Conservation (phyloP, 2,888 invertebrate species). For the Oeneis ivallda region DNA sequence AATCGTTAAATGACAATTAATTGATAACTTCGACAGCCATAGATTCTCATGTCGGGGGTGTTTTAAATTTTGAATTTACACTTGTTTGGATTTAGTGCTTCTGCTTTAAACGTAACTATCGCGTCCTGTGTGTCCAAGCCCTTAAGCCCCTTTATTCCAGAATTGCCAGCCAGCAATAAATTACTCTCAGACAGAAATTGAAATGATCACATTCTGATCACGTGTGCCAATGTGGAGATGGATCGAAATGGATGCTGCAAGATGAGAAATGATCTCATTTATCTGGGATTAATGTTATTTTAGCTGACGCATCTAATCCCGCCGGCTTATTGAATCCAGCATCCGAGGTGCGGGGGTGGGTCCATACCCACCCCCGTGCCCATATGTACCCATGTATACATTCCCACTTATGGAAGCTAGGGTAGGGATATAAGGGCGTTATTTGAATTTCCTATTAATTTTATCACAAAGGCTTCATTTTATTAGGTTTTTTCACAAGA, state of each 20-base stretch:
- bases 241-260: background rate
- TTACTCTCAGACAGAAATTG: slow-evolving; percentile 2
- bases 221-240: slow-evolving; percentile 4
- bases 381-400: too few species aligned
- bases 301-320: slow-evolving; percentile 14
- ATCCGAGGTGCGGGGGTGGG: too few species aligned
- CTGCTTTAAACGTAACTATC: background rate
- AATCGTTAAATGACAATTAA: too few species aligned
- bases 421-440: background rate
- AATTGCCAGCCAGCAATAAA: background rate
- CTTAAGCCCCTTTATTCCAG: background rate
- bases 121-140: background rate
- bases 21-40: too few species aligned
- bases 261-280: slow-evolving; percentile 10
- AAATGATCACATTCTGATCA: slow-evolving; percentile 1
- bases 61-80: too few species aligned
- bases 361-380: too few species aligned
- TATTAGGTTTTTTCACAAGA: background rate
- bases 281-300: slow-evolving; percentile 12
- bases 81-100: too few species aligned
- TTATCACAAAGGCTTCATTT: background rate
- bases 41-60: too few species aligned
- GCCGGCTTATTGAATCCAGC: slow-evolving; percentile 10
- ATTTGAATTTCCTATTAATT: background rate
- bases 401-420: too few species aligned